These are phyloP conservation scores for Corticium candelabrum DNA, from an alignment of 37 sponge, comb jelly and placozoan species.

Conservation along the genomic window DNA sequence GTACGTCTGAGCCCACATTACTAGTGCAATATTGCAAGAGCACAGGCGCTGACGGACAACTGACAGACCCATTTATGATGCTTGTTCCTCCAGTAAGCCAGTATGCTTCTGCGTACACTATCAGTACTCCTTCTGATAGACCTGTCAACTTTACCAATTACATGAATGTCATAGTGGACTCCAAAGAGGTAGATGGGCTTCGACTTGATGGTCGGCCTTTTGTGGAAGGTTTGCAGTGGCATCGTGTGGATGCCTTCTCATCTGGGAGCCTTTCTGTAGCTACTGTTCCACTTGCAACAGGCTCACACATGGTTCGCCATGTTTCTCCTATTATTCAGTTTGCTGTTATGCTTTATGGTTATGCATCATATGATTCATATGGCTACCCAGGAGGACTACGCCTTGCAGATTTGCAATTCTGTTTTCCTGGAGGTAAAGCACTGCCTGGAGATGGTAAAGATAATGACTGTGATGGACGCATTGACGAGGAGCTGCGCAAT, in stretches of 20 bases:
- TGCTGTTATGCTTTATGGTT: not conserved
- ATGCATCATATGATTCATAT: not conserved
- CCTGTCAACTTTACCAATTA: not conserved
- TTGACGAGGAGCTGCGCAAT: not conserved
- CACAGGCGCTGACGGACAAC: not conserved
- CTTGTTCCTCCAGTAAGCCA: not conserved
- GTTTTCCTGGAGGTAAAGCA: not conserved
- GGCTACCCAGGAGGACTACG: conserved; percentile 1
- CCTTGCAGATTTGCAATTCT: not conserved
- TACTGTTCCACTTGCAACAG: not conserved
- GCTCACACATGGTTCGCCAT: not conserved
- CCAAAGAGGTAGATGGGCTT: not conserved
- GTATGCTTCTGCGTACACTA: not conserved
- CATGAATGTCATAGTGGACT: not conserved
- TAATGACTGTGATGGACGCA: not conserved
- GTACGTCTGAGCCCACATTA: not conserved
- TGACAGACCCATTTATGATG: not conserved
- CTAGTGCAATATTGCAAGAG: not conserved
- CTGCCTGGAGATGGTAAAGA: not conserved
- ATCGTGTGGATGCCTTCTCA: not conserved
- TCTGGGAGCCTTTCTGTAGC: not conserved
- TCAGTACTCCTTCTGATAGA: not conserved
- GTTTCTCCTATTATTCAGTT: not conserved
- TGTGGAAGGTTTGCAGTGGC: not conserved
- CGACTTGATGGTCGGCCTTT: not conserved